phyloP scores from a whole-genome alignment of 2,113 vertebrate species.

The Xiphorhynchus elegans region DNA sequence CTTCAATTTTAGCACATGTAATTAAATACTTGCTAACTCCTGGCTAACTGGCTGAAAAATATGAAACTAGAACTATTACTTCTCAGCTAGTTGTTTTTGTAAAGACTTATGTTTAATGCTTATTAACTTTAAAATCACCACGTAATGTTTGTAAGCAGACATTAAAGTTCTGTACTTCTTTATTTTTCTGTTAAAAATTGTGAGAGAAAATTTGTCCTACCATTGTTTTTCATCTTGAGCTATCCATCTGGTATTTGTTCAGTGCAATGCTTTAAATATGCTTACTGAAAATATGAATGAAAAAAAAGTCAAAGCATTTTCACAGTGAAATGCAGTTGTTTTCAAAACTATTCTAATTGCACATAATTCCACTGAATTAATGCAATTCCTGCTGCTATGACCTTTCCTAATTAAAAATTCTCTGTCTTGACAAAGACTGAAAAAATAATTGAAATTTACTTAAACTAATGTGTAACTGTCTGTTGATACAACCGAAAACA shows the following conservation, averaged over 20 bases:
- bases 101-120: background rate
- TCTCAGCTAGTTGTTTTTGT: background rate
- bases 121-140: background rate
- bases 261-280: background rate
- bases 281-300: background rate
- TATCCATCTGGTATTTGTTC: background rate
- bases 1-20: background rate
- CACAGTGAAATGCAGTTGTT: background rate
- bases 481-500: background rate
- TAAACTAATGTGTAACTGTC: background rate
- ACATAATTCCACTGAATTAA: background rate
- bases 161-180: background rate
- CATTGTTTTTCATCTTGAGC: background rate
- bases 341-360: slow-evolving; percentile 2
- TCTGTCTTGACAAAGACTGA: background rate
- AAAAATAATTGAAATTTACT: background rate
- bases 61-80: background rate
- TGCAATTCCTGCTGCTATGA: background rate
- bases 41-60: background rate
- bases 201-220: background rate
- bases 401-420: background rate
- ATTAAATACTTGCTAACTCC: background rate
- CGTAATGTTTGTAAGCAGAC: background rate
- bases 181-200: background rate
- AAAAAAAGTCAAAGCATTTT: background rate